Evolutionary conservation across 2,797 vertebrate genomes (phyloP), one percentile per base, ranked within the genome.

Genomic region (Oophaga sylvatica): DNA sequence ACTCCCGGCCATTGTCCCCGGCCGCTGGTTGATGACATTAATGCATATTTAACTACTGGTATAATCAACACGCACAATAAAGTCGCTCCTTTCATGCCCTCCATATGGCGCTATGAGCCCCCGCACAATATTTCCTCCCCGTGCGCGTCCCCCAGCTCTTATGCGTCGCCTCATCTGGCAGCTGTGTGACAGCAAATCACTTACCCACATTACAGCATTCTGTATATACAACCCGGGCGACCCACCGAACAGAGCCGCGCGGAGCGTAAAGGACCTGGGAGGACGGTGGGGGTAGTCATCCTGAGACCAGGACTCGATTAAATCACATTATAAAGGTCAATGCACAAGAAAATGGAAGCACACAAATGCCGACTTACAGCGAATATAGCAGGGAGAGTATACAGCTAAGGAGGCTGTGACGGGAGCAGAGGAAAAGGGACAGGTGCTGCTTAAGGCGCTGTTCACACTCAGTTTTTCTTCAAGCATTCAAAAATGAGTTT

Each of bases 11-110:
- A 3, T 67, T 45, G 71, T 57, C 60, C 3, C 82, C 53, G 48
- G 19, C 35, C 3, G 59, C 62, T 62, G 16, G 31, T 10, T 78
- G 31, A 31, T 73, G 73, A 57, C 81, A 35, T 57, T 86, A 83
- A 89, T 89, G 88, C 88, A 83, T 79, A 89, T 79, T 86, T 89
- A 89, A 86, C 35, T n/a, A 63, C 83, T 78, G 12, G 75, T 35
- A 48, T 83, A 86, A 83, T 89, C 84, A 83, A 86, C 71, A 15
- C 45, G 71, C 68, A 56, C 26, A 62, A 78, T 89, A 82, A 78
- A 60, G 53, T 6, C 2, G 88, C 31, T 75, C 79, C 76, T 83
- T 65, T 86, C 73, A 41, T 35, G 80, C 59, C 88, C 67, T 71
- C 88, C 84, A 89, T 89, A 89, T 89, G 88, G 84, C 22, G 59